Evolutionary conservation across 1,140 invertebrate species (phyloP).

Genomic region (Bombus turneri): DNA sequence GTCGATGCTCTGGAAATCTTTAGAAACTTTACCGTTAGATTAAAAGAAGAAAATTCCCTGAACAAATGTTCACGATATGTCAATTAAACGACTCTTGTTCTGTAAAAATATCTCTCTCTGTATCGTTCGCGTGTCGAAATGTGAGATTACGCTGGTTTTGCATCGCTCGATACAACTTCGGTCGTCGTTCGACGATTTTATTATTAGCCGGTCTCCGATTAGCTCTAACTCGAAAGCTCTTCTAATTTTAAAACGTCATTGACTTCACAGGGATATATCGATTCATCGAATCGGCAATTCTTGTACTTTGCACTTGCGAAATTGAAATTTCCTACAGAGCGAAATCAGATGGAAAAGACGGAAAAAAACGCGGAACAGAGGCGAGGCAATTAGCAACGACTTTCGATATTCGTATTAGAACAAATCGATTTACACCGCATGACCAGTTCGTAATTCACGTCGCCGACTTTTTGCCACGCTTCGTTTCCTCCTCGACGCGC

Average conservation of each 20-base stretch:
- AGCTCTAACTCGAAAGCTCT: background rate
- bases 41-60: no score
- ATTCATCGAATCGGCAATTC: background rate
- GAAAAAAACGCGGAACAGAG: background rate
- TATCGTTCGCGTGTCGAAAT: no score
- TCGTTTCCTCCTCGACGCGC: background rate
- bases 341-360: no score
- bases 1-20: no score
- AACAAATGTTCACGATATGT: no score
- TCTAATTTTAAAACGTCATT: background rate
- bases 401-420: background rate
- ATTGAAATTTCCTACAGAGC: background rate
- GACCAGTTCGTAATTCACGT: background rate
- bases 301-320: accelerated
- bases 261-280: background rate
- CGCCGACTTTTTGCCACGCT: background rate
- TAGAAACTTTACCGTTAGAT: no score
- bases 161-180: background rate
- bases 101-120: no score
- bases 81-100: no score
- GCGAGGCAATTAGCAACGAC: background rate
- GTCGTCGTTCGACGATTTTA: slow-evolving; percentile 2
- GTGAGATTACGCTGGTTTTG: no score
- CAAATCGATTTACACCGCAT: background rate
- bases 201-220: slow-evolving; percentile 1